phyloP scores from a whole-genome alignment of 2,797 vertebrate species.

The Ispidina lecontei region DNA sequence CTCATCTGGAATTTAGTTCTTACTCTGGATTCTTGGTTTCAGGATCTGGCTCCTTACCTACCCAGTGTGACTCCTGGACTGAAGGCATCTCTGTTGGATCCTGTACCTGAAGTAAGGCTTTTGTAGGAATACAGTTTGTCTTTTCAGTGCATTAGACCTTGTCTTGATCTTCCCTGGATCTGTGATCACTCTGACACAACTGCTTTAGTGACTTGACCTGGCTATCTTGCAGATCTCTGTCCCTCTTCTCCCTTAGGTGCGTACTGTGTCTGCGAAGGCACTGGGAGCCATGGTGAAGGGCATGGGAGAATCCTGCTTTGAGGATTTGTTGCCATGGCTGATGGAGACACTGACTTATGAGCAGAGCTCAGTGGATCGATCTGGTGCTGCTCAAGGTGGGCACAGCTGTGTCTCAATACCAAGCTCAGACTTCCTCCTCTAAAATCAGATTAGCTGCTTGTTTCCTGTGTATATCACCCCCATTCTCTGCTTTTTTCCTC shows the following conservation, averaged over 20 bases:
- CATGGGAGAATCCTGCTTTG: conserved; percentile 96
- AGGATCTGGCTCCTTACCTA: conserved; percentile 97
- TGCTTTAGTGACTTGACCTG: neutral
- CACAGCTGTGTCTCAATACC: neutral
- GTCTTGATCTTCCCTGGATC: neutral
- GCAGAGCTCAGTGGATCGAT: conserved; percentile 98
- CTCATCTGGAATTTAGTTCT: neutral
- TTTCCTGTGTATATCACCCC: neutral
- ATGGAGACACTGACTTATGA: conserved; percentile 98
- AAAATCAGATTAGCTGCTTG: neutral
- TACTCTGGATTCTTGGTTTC: neutral
- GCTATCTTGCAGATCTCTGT: neutral
- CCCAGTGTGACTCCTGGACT: conserved; percentile 96
- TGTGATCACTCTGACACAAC: neutral
- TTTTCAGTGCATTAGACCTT: neutral
- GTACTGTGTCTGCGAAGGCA: conserved; percentile 96
- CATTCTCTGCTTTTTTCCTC: neutral
- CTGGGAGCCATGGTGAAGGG: conserved; percentile 99
- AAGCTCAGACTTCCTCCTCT: neutral
- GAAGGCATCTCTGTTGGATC: conserved; percentile 94
- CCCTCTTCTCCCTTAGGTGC: conserved; percentile 83
- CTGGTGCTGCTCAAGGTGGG: conserved; percentile 95
- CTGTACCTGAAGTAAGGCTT: conserved; percentile 92
- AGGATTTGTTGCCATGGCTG: conserved; percentile 95
- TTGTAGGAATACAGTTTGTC: neutral